Evolutionary conservation across 2,113 vertebrate species (phyloP), one percentile per base, ranked within the genome.

Genomic region (Tetrao urogallus): DNA sequence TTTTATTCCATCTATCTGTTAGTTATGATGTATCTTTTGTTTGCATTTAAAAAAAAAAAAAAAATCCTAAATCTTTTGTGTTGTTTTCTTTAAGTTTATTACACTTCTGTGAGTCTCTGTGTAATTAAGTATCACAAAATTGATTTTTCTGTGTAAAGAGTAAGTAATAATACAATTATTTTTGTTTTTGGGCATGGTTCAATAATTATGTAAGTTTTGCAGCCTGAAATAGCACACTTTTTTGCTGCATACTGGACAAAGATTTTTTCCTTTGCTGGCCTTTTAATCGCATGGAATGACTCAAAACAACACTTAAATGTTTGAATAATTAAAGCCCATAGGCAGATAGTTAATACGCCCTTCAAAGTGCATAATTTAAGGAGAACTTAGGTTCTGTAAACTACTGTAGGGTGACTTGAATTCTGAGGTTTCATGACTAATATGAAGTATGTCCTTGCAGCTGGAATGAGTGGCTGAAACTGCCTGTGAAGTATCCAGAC

Each of bases 381-480:
- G 22, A 90, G 5, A 65, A 32, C 71, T 6, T 84, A 24, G 3
- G 3, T 45, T 82, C 2, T 79, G 3, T 83, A 64, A 80, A 45
- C 11, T 82, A 18, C 21, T 18, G 21, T 5, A 48, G 32, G 78
- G 8, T 72, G 74, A 50, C 13, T 48, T 79, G 54, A 77, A 32
- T 54, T 79, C 6, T 30, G 8, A 61, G 34, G 20, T 3, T 45
- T 74, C 69, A 8, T 71, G 43, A 27, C 52, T 96, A 81, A 94
- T 38, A 27, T 12, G 11, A 13, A 30, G 1, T 82, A 4, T 95
- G 76, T 95, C 52, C 92, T 18, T 90, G 60, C 82, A 99, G 99
- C 96, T 99, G 99, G 99, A 99, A 99, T 2, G 99, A 99, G 89
- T 99, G 99, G 99, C 96, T 99, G 47, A 98, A 99, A 85, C 96